A percentile compares a stretch with the other conserved stretches of the same genome.
phyloP scores from a whole-genome alignment of 35 echinoderm and acorn worm species.

The Holothuria glaberrima region DNA sequence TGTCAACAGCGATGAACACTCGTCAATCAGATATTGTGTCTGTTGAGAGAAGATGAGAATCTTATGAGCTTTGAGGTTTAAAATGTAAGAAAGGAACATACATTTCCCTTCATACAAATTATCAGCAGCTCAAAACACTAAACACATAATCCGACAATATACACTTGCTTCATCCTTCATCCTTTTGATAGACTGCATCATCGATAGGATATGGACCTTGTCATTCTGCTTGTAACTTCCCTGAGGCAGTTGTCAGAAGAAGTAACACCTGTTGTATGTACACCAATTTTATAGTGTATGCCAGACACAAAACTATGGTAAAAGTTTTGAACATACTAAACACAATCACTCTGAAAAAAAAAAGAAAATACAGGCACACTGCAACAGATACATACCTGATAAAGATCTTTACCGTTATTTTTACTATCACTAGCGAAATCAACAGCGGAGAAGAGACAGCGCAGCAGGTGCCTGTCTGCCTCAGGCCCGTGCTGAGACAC shows the following conservation, averaged over 20 bases:
- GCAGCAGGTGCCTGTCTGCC: conserved; percentile 97
- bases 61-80: too few relatives aligned
- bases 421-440: conserved; percentile 93
- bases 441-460: conserved; percentile 98
- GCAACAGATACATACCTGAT: conserved; percentile 72
- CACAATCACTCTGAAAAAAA: not conserved
- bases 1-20: conserved; percentile 82
- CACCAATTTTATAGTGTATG: not conserved
- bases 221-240: not conserved
- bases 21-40: conserved; percentile 92
- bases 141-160: too few relatives aligned
- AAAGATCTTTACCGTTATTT: conserved; percentile 87
- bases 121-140: too few relatives aligned
- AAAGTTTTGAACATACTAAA: not conserved
- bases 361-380: not conserved
- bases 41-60: conserved; percentile 51
- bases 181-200: too few relatives aligned
- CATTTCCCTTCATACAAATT: too few relatives aligned
- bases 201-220: too few relatives aligned
- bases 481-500: conserved; percentile 95
- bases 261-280: not conserved
- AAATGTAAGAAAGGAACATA: too few relatives aligned
- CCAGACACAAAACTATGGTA: too few relatives aligned
- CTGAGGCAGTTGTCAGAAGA: not conserved
- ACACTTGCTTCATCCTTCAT: too few relatives aligned